Base-by-base conservation (phyloP, 2,888 invertebrate species). In the Oligia fasciuncula region DNA sequence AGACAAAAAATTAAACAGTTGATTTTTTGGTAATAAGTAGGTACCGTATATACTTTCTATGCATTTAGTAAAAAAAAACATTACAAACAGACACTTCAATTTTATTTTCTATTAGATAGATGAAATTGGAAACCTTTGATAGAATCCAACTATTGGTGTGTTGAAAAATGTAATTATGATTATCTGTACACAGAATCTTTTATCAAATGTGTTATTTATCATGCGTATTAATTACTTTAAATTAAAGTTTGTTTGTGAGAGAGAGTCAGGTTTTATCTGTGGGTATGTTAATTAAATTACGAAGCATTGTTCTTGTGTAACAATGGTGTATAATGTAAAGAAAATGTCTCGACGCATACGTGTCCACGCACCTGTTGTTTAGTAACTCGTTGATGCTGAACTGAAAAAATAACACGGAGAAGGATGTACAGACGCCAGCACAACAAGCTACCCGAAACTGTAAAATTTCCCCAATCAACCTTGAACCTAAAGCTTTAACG, bases 241-340 rank as follows among this genome's bases (percentile, higher is more conserved):
- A 65, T 62, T 62, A 86, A 84, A 83, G 76, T 88, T 85, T 85
- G 89, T 88, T 87, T 91, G 83, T 87, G 85, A 91, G 91, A 88
- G 90, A 90, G 89, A 90, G 85, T 89, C 83, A 86, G 83, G 77
- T 88, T 88, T 91, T 87, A 89, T 89, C 79, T 84, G 76, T 85
- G 79, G 81, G 81, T 70, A 91, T 90, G 85, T 90, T 91, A 92
- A 94, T 93, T 94, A 91, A 93, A 94, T 94, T 92, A 93, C 90
- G 81, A 77, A 74, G 91, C 89, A 94, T 94, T 95, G 94, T 95
- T 91, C 88, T 72, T 82, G 76, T 76, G 86, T 91, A 90, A 93
- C 93, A 93, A 93, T 92, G 90, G 91, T 85, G 88, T 91, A 78
- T 87, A 80, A 81, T 88, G 84, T 91, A 84, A 89, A 89, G 88